Evolutionary conservation across 2,113 vertebrate species (phyloP).

Genomic region (Holacanthus passer): DNA sequence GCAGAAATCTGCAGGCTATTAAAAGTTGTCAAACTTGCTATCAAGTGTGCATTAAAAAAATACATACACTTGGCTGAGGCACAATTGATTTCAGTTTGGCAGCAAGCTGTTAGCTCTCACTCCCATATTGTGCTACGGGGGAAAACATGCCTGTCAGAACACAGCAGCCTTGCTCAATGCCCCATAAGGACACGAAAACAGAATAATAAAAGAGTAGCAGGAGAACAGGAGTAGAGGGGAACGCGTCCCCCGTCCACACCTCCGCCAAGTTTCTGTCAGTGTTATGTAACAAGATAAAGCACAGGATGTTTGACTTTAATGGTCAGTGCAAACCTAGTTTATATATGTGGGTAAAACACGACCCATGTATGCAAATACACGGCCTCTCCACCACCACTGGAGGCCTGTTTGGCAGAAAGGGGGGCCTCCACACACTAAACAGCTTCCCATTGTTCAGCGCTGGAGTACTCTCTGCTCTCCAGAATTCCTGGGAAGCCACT

Average conservation of each 20-base stretch:
- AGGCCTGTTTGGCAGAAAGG: not conserved
- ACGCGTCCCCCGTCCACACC: not conserved
- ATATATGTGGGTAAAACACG: slow-evolving; percentile 33
- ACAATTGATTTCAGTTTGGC: not conserved
- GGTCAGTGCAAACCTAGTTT: slow-evolving; percentile 5
- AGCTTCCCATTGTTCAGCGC: slow-evolving; percentile 63
- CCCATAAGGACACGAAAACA: not conserved
- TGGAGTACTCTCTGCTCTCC: slow-evolving; percentile 46
- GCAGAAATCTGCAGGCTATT: slow-evolving; percentile 6
- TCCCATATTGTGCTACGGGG: not conserved
- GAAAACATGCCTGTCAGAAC: slow-evolving; percentile 10
- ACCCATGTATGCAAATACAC: slow-evolving; percentile 50
- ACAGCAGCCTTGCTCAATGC: not conserved
- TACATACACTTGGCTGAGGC: rapidly evolving
- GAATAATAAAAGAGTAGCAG: not conserved
- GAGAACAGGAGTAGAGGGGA: not conserved
- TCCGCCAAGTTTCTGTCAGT: not conserved
- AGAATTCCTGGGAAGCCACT: slow-evolving; percentile 79
- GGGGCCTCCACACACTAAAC: slow-evolving; percentile 39
- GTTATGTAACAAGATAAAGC: slow-evolving; percentile 54
- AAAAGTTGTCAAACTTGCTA: not conserved
- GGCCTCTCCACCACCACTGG: slow-evolving; percentile 6
- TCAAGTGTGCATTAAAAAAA: not conserved
- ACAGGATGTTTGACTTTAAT: slow-evolving; percentile 45
- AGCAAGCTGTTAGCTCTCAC: not conserved